A percentile compares a stretch with the other conserved stretches of the same genome.
These are phyloP conservation scores for Leptothorax acervorum DNA, from an alignment of 2,888 invertebrate species.

Conservation along the genomic window DNA sequence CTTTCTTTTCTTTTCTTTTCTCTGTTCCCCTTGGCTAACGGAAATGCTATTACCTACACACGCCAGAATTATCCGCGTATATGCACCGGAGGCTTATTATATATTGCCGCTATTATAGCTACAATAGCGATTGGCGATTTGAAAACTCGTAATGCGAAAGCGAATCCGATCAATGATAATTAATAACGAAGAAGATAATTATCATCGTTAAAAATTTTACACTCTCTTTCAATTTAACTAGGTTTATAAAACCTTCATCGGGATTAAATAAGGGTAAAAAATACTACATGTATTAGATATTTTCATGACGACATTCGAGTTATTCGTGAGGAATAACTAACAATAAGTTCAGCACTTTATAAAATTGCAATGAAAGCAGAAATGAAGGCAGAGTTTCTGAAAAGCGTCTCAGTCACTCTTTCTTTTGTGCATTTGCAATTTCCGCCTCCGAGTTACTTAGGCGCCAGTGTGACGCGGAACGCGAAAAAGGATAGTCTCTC, in stretches of 20 bases:
- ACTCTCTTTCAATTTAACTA: neutral
- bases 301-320: neutral
- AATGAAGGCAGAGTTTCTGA: neutral
- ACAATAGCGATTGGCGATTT: conserved; percentile 29
- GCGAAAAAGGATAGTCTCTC: neutral
- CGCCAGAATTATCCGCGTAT: conserved; percentile 43
- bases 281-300: neutral
- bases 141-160: conserved; percentile 6
- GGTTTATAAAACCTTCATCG: neutral
- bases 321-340: neutral
- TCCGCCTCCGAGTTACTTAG: neutral
- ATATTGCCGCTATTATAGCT: conserved; percentile 16
- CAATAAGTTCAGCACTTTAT: neutral
- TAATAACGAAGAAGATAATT: neutral
- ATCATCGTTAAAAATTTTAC: neutral
- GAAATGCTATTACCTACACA: conserved; percentile 63
- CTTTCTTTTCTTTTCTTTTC: neutral
- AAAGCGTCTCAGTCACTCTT: neutral
- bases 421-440: conserved; percentile 9
- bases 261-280: neutral
- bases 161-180: neutral
- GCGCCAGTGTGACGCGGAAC: neutral
- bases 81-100: too few species aligned
- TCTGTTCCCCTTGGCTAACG: conserved; percentile 45
- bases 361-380: neutral